Conservation (phyloP, 1,140 invertebrate species). For the Saccostrea glomerata region DNA sequence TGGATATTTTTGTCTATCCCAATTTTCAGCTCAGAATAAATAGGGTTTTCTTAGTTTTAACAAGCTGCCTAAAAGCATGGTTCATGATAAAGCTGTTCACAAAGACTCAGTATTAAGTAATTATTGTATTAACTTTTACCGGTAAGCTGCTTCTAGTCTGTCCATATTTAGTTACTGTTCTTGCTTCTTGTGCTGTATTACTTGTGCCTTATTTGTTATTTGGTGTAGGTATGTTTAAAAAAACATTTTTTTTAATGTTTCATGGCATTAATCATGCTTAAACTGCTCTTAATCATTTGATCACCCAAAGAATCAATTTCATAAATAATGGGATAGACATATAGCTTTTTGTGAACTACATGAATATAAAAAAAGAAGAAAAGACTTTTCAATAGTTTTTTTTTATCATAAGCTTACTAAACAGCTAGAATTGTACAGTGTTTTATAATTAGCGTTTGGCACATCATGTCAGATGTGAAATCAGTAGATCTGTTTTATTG, state of each 20-base stretch:
- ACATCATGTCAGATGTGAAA: no score
- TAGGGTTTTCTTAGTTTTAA: background rate
- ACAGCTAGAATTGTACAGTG: no score
- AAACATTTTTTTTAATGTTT: background rate
- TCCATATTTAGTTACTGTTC: background rate
- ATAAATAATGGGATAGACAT: no score
- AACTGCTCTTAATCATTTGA: background rate
- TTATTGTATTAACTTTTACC: background rate
- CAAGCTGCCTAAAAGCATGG: background rate
- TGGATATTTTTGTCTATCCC: background rate
- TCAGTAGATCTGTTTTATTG: no score
- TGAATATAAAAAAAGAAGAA: no score
- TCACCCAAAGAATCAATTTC: no score
- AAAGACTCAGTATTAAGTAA: constrained; percentile 2
- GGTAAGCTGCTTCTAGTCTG: constrained; percentile 9
- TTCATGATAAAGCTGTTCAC: background rate
- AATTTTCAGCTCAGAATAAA: background rate
- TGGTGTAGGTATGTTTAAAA: background rate
- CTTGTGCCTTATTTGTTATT: background rate
- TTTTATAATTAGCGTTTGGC: no score
- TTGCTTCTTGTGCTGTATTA: constrained; percentile 9
- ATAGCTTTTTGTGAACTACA: no score
- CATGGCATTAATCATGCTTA: background rate
- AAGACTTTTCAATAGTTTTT: no score
- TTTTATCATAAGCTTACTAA: no score